Evolutionary conservation across 2,888 invertebrate species (phyloP).

Genomic region (Chrysolina haemoptera): DNA sequence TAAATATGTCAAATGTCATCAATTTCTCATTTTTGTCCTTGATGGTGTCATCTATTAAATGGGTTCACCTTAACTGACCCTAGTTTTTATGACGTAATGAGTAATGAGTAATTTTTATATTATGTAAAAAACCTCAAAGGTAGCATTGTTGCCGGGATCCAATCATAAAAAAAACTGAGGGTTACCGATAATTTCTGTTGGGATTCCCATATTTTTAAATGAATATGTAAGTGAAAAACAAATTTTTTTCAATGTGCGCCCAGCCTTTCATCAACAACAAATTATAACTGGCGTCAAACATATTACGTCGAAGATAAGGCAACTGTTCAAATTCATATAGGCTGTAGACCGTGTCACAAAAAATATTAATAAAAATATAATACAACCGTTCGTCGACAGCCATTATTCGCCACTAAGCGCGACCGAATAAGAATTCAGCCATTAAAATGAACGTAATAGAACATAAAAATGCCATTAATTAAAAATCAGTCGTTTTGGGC

Average conservation of each 20-base stretch:
- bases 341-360: not conserved
- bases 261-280: not conserved
- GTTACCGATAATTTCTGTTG: no score
- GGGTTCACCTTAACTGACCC: no score
- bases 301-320: not conserved
- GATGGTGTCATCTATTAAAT: no score
- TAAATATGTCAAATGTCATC: no score
- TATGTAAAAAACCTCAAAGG: no score
- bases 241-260: not conserved
- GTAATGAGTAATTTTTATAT: no score
- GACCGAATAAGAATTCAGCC: not conserved
- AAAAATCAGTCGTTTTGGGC: slow-evolving; percentile 10
- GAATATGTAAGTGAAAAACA: not conserved
- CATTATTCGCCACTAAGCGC: slow-evolving; percentile 13
- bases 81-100: no score
- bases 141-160: no score
- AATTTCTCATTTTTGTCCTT: no score
- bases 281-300: not conserved
- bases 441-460: slow-evolving; percentile 6
- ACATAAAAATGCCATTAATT: slow-evolving; percentile 18
- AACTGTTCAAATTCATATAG: not conserved
- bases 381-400: not conserved
- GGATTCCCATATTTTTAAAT: no score
- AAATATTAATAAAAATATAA: not conserved
- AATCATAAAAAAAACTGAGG: no score